Evolutionary conservation across 2,113 vertebrate genomes (phyloP).

Genomic region (Misgurnus mizolepis): DNA sequence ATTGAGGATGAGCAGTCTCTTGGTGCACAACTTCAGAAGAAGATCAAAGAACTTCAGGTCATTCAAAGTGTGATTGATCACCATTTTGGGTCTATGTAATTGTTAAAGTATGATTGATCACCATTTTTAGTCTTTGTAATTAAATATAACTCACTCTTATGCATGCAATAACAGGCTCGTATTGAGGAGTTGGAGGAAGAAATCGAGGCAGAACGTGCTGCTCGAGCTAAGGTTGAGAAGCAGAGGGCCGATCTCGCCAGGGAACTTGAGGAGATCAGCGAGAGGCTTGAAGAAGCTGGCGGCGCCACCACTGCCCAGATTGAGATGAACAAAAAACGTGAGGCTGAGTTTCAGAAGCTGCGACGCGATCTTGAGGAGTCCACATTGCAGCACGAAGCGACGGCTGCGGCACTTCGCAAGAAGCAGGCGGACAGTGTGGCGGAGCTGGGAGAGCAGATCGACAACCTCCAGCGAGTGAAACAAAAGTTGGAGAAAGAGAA

Average conservation of each 20-base stretch:
- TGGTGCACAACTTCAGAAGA: conserved; percentile 66
- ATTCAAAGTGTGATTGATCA: background rate
- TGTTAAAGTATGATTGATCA: too few relatives aligned
- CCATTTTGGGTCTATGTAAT: background rate
- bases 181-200: conserved; percentile 84
- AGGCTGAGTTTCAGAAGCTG: conserved; percentile 88
- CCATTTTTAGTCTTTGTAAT: background rate
- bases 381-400: conserved; percentile 90
- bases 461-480: conserved; percentile 89
- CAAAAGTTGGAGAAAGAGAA: conserved; percentile 97
- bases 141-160: background rate
- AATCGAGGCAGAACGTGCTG: conserved; percentile 83
- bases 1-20: conserved; percentile 69
- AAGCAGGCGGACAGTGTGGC: conserved; percentile 89
- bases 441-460: conserved; percentile 89
- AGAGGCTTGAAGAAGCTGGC: conserved; percentile 86
- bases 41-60: conserved; percentile 73
- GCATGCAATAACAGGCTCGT: conserved; percentile 61
- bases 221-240: conserved; percentile 85
- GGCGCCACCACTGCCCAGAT: conserved; percentile 85
- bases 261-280: conserved; percentile 86
- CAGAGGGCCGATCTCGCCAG: conserved; percentile 80
- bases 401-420: conserved; percentile 74
- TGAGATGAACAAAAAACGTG: conserved; percentile 92
- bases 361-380: conserved; percentile 77